Conservation (phyloP, 2,113 vertebrate species). For the Saccopteryx leptura region DNA sequence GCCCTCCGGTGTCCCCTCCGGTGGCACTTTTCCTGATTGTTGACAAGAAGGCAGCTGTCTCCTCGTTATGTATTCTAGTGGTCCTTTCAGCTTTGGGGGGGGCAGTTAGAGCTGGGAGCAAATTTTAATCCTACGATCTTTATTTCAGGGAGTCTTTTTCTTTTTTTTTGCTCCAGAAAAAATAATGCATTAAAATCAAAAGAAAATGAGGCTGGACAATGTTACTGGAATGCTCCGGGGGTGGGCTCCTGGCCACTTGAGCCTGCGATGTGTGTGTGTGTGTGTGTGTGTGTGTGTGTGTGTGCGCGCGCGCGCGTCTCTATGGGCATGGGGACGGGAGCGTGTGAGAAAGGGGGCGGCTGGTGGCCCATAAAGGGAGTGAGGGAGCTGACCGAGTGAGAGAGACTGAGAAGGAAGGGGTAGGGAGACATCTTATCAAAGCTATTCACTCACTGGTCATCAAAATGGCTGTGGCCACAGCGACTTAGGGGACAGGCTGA, state of each 20-base stretch:
- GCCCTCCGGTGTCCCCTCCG: not conserved
- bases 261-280: not conserved
- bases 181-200: not conserved
- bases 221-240: not conserved
- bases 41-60: not conserved
- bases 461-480: not conserved
- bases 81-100: not conserved
- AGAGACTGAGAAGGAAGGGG: not conserved
- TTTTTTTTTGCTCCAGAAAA: not conserved
- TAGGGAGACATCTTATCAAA: not conserved
- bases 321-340: fast-evolving
- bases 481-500: too few species aligned
- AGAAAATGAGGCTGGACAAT: not conserved
- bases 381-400: not conserved
- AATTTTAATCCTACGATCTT: not conserved
- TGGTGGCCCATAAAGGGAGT: not conserved
- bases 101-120: not conserved
- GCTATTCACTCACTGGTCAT: not conserved
- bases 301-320: not conserved
- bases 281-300: too few species aligned
- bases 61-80: not conserved
- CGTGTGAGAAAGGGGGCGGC: not conserved
- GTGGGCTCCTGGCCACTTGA: not conserved
- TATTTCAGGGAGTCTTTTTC: not conserved
- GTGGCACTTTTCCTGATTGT: not conserved